Conservation (phyloP, 2,113 vertebrate genomes). For the Hyla sarda region DNA sequence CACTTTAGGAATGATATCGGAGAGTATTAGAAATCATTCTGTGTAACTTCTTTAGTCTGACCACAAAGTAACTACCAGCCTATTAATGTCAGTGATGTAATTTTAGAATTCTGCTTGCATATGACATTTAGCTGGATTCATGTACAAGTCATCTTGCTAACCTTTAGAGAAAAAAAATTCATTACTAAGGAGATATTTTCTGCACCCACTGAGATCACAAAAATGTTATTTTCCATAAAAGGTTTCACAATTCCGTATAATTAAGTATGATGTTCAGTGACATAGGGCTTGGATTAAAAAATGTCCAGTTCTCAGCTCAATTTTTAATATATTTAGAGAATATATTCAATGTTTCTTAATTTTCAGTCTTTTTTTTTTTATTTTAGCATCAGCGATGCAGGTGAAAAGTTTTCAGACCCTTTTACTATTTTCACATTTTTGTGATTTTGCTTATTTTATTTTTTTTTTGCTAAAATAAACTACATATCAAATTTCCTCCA, state of each 20-base stretch:
- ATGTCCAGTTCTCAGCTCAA: background rate
- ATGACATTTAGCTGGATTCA: conserved; percentile 58
- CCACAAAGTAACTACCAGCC: conserved; percentile 34
- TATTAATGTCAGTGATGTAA: conserved; percentile 34
- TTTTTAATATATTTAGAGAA: background rate
- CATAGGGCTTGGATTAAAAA: background rate
- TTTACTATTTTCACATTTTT: too few relatives aligned
- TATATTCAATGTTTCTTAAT: too few relatives aligned
- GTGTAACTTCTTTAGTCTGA: conserved; percentile 54
- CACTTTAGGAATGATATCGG: conserved; percentile 56
- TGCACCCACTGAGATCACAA: background rate
- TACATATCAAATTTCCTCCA: too few relatives aligned
- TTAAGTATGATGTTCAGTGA: background rate
- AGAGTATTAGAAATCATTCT: conserved; percentile 43
- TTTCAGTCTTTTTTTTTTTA: too few relatives aligned
- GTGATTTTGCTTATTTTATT: too few relatives aligned
- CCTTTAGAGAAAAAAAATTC: conserved; percentile 41
- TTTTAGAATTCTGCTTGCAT: conserved; percentile 51
- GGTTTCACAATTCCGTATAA: background rate
- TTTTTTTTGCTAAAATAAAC: too few relatives aligned
- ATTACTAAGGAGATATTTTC: conserved; percentile 26
- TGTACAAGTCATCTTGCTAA: conserved; percentile 51
- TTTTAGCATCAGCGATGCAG: too few relatives aligned
- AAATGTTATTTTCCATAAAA: conserved; percentile 13
- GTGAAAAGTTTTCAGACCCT: too few relatives aligned